A percentile compares a stretch with the other conserved stretches of the same genome.
phyloP scores from a whole-genome alignment of 2,797 vertebrate genomes.

The Tangara arthus region DNA sequence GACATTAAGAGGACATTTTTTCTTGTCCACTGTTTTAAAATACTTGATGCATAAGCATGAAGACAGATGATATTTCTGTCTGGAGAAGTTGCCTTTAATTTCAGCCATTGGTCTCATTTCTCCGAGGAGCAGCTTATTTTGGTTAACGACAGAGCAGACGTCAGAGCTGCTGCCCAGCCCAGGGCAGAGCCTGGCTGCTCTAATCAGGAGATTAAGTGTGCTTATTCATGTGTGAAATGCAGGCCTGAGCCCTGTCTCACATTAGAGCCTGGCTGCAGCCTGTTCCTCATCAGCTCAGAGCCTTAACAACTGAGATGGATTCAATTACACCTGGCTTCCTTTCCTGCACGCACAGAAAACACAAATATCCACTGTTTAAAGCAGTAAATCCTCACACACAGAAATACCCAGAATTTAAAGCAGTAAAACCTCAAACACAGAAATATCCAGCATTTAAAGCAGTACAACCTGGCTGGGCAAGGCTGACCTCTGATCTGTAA shows the following conservation, averaged over 20 bases:
- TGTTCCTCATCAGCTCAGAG: conserved; percentile 64
- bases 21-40: background rate
- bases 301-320: conserved; percentile 70
- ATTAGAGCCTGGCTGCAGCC: conserved; percentile 68
- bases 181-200: background rate
- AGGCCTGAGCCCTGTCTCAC: conserved; percentile 81
- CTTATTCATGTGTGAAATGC: conserved; percentile 83
- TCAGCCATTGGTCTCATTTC: background rate
- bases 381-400: background rate
- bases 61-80: background rate
- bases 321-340: conserved; percentile 71
- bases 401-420: background rate
- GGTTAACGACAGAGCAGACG: conserved; percentile 47
- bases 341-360: conserved; percentile 28
- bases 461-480: background rate
- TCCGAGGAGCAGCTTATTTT: conserved; percentile 1
- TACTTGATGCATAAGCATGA: background rate
- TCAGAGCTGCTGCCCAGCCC: background rate
- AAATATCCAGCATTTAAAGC: no score
- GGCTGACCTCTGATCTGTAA: conserved; percentile 4
- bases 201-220: conserved; percentile 82
- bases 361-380: conserved; percentile 9
- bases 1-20: background rate
- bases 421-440: background rate
- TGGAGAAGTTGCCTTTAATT: background rate